Conservation (phyloP, 2,113 vertebrate genomes). For the Meriones unguiculatus region DNA sequence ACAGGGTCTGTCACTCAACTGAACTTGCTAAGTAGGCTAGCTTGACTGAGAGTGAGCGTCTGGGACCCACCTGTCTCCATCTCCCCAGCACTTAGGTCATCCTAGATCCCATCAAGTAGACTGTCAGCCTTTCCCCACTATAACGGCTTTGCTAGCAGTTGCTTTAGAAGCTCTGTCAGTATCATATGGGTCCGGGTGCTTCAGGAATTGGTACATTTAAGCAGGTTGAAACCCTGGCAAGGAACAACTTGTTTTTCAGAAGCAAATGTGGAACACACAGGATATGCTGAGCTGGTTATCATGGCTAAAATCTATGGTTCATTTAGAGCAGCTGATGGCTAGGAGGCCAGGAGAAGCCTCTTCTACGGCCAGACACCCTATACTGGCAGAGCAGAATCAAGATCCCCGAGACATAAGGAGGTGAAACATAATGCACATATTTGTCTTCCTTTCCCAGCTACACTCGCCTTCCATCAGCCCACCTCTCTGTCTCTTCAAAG, state of each 20-base stretch:
- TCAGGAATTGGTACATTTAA: not conserved
- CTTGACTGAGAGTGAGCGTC: not conserved
- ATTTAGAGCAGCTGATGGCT: not conserved
- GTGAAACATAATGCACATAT: not conserved
- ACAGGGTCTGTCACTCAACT: not conserved
- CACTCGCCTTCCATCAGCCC: not conserved
- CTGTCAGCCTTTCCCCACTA: not conserved
- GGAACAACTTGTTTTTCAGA: not conserved
- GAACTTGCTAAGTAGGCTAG: not conserved
- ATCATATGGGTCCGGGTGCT: not conserved
- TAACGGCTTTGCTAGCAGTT: not conserved
- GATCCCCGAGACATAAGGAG: accelerated
- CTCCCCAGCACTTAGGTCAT: not conserved
- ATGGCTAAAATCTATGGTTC: not conserved
- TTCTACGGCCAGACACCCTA: no score
- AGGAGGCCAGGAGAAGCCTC: no score
- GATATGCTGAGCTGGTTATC: not conserved
- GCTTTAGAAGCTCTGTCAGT: not conserved
- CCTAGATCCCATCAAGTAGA: not conserved
- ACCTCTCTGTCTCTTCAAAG: not conserved
- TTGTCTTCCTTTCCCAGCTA: not conserved
- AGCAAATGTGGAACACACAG: not conserved
- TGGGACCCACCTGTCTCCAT: not conserved
- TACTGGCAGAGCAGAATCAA: not conserved
- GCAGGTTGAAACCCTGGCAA: not conserved